phyloP scores from a whole-genome alignment of 1,140 invertebrate species.

The Pseudomyrmex concolor region DNA sequence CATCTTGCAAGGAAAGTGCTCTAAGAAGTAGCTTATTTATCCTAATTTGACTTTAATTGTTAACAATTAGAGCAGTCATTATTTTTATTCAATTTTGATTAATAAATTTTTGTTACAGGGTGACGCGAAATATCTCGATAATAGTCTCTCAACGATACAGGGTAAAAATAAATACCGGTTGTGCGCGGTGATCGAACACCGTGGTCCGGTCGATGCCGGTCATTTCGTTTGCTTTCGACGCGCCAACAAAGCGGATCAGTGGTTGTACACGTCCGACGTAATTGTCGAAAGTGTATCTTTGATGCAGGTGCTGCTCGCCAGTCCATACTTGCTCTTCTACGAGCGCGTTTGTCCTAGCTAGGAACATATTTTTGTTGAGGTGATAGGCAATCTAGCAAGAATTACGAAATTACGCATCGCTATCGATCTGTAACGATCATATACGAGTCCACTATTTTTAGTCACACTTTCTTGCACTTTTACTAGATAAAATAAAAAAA shows the following conservation, averaged over 20 bases:
- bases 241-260: slow-evolving; percentile 84
- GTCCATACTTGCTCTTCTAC: slow-evolving; percentile 83
- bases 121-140: slow-evolving; percentile 70
- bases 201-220: slow-evolving; percentile 93
- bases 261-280: slow-evolving; percentile 82
- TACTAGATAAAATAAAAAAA: neutral
- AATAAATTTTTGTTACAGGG: slow-evolving; percentile 73
- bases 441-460: slow-evolving; percentile 22
- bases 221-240: slow-evolving; percentile 97
- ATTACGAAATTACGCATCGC: slow-evolving; percentile 26
- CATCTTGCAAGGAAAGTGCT: no score
- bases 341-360: slow-evolving; percentile 77
- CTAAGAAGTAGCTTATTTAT: no score
- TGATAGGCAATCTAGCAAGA: slow-evolving; percentile 41
- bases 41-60: no score
- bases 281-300: slow-evolving; percentile 80
- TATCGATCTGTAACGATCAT: neutral
- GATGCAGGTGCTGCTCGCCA: slow-evolving; percentile 81
- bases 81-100: neutral
- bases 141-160: slow-evolving; percentile 64
- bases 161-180: slow-evolving; percentile 88
- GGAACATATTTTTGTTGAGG: slow-evolving; percentile 66
- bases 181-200: slow-evolving; percentile 94
- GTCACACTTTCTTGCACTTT: slow-evolving; percentile 4
- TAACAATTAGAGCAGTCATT: no score